Evolutionary conservation across 2,113 vertebrate genomes (phyloP), one percentile per base, ranked within the genome.

Genomic region (Cygnus buccinator): DNA sequence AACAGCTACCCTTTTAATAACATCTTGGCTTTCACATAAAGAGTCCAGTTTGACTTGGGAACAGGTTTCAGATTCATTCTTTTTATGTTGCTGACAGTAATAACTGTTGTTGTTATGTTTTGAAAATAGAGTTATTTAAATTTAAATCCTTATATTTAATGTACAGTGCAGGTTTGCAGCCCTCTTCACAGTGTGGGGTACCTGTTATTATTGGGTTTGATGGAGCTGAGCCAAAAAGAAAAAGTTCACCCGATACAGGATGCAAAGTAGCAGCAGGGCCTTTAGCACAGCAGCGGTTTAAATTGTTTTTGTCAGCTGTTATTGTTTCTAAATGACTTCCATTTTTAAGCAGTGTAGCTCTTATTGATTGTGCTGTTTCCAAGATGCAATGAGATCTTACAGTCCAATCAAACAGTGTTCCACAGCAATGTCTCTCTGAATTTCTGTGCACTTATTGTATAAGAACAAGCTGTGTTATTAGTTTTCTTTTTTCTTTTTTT

Each of bases 11-110:
- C 71, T 65, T 96, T 84, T 57, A 44, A 81, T 61, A 84, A 93
- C 92, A 82, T 73, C 83, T 84, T 66, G 86, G 83, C 52, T 92
- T 90, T 88, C 43, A 28, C 66, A 22, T 81, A 86, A 89, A 92
- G 52, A 35, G 72, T 94, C 44, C 55, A 86, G 76, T 81, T 92
- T 81, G 82, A 89, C 92, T 90, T 95, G 80, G 80, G 66, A 94
- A 33, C 19, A 87, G 58, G 62, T 79, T 91, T 91, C 43, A 48
- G 54, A 78, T 93, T 91, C 20, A 25, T 95, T 90, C 76, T 71
- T 66, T 87, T 94, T 62, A 18, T 76, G 66, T 74, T 84, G 41
- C 48, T 25, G 54, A 93, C 63, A 87, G 89, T 48, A 84, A 72
- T 71, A 62, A 33, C 59, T 82, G 39, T 66, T 89, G 81, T 46